Base-by-base conservation (phyloP, 2,797 vertebrate genomes). In the Cyclopterus lumpus region DNA sequence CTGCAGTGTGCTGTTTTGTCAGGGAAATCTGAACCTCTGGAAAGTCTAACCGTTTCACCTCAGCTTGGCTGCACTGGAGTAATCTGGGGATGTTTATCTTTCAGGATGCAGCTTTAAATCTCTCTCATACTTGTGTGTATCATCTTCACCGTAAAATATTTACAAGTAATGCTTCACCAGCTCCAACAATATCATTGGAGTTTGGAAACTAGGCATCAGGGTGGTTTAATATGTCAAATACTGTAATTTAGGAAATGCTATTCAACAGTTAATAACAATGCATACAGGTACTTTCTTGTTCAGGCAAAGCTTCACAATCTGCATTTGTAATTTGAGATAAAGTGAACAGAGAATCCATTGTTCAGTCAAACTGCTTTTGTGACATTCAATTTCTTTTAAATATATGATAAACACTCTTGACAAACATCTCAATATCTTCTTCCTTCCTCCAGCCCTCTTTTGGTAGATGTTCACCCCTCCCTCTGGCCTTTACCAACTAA, bases 1-100 rank as follows among this genome's bases (percentile, higher is more conserved):
- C 85, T 77, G 83, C 81, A 77, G 30, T 72, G 79, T 55, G 85
- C 77, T 73, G 79, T 88, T 91, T 81, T 81, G 81, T 90, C 85
- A 92, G 79, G 85, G 91, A 91, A 91, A 91, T 88, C 44, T 81
- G 86, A 92, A 83, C 80, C 86, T 63, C 79, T 71, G 83, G 64
- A 78, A 79, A 76, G 82, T 66, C 72, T 15, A 40, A 80, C n/a
- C 2, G 6, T 71, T 77, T 72, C 78, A 76, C 75, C 79, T 75
- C 53, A 15, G 75, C 65, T 73, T 49, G 57, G 49, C 81, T 60
- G 22, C 73, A 59, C 69, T 36, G 32, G 14, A 81, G 71, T 63
- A 46, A 78, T 75, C 34, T 32, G 46, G 44, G 70, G 24, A 40
- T 63, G 78, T 79, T 73, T 72, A 74, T 85, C 68, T 63, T 51